These are phyloP conservation scores for Hiodon alosoides DNA, from an alignment of 2,113 vertebrate species.

Conservation along the genomic window DNA sequence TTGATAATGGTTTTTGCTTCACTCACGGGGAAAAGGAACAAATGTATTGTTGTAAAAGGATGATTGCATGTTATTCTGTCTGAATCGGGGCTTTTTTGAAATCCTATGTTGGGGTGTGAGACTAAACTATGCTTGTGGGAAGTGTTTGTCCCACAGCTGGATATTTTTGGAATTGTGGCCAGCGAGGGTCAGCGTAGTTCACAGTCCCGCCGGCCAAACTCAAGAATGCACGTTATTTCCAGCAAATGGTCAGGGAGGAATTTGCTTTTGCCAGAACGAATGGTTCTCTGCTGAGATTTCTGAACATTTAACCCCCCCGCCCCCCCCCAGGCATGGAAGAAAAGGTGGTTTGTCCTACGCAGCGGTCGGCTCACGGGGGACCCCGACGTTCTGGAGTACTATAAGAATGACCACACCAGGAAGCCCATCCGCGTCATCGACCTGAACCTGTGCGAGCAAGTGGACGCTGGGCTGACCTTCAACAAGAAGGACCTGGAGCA, in stretches of 20 bases:
- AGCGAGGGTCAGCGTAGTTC: background rate
- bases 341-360: constrained; percentile 96
- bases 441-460: constrained; percentile 98
- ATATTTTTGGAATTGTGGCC: constrained; percentile 9
- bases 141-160: background rate
- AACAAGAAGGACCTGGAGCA: constrained; percentile 98
- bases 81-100: background rate
- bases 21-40: background rate
- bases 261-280: background rate
- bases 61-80: background rate
- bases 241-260: background rate
- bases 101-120: background rate
- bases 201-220: background rate
- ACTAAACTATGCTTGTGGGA: constrained; percentile 5
- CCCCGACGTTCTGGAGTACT: constrained; percentile 95
- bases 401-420: constrained; percentile 98
- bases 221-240: background rate
- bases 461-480: constrained; percentile 93
- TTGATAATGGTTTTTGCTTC: too few species aligned
- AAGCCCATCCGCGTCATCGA: constrained; percentile 98
- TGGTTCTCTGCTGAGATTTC: constrained; percentile 17
- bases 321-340: constrained; percentile 89
- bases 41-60: constrained; percentile 10
- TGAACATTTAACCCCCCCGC: background rate
- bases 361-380: constrained; percentile 93